Evolutionary conservation across 2,113 vertebrate species (phyloP).

Genomic region (Oceanodroma tethys): DNA sequence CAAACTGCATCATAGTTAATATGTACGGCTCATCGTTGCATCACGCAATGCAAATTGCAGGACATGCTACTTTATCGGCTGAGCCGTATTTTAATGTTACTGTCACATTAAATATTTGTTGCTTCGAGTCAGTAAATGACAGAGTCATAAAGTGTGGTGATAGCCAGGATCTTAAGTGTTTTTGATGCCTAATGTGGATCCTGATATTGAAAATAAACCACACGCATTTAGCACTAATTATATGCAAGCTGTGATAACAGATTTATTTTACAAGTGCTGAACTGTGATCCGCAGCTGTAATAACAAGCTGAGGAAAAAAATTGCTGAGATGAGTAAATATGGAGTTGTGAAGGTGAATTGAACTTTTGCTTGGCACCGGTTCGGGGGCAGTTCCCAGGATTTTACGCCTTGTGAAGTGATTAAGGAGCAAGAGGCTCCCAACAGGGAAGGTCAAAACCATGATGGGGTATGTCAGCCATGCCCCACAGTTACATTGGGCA

Average conservation of each 20-base stretch:
- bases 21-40: neutral
- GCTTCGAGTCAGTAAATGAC: conserved; percentile 49
- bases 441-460: accelerated
- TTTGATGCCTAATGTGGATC: conserved; percentile 47
- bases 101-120: conserved; percentile 68
- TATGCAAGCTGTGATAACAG: conserved; percentile 45
- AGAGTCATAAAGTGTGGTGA: conserved; percentile 52
- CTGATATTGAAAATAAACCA: conserved; percentile 62
- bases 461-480: neutral
- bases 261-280: conserved; percentile 63
- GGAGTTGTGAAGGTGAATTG: neutral
- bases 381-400: neutral
- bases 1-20: neutral
- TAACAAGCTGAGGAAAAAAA: conserved; percentile 27
- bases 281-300: conserved; percentile 64
- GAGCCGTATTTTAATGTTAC: conserved; percentile 42
- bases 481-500: accelerated
- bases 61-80: neutral
- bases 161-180: conserved; percentile 62
- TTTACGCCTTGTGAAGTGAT: neutral
- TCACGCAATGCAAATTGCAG: conserved; percentile 8
- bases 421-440: neutral
- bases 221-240: conserved; percentile 66
- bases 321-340: neutral
- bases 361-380: conserved; percentile 2